Percentiles rank a stretch among this genome's conserved stretches.
Evolutionary conservation across 2,888 invertebrate genomes (phyloP).

Genomic region (Eristalis arbustorum): DNA sequence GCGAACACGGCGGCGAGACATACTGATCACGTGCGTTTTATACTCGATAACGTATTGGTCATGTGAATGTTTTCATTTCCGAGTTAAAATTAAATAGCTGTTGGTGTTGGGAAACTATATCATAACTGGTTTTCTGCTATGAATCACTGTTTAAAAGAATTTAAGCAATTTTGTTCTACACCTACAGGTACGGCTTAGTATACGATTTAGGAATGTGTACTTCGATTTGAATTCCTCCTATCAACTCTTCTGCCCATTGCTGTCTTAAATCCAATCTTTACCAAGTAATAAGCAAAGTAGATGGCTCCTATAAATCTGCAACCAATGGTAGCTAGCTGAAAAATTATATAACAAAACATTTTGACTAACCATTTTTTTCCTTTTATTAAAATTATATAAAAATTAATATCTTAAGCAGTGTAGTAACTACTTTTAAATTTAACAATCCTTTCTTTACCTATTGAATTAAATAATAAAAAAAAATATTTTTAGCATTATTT

Average conservation of each 20-base stretch:
- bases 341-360: background rate
- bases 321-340: background rate
- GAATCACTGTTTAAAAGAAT: too few relatives aligned
- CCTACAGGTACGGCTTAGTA: too few relatives aligned
- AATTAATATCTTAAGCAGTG: slow-evolving; percentile 47
- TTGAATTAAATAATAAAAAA: slow-evolving; percentile 21
- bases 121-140: too few relatives aligned
- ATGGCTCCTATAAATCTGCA: too few relatives aligned
- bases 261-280: too few relatives aligned
- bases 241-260: too few relatives aligned
- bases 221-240: too few relatives aligned
- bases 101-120: too few relatives aligned
- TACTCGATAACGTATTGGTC: background rate
- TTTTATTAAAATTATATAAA: slow-evolving; percentile 47
- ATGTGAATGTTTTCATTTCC: background rate
- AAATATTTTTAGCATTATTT: background rate
- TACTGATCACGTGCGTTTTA: background rate
- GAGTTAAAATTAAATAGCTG: background rate
- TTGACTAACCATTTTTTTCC: background rate
- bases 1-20: background rate
- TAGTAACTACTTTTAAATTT: slow-evolving; percentile 25
- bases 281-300: too few relatives aligned
- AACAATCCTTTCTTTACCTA: slow-evolving; percentile 28
- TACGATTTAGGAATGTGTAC: too few relatives aligned
- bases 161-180: too few relatives aligned